Evolutionary conservation across 2,797 vertebrate species (phyloP), one percentile per base, ranked within the genome.

Genomic region (Epinephelus coioides): DNA sequence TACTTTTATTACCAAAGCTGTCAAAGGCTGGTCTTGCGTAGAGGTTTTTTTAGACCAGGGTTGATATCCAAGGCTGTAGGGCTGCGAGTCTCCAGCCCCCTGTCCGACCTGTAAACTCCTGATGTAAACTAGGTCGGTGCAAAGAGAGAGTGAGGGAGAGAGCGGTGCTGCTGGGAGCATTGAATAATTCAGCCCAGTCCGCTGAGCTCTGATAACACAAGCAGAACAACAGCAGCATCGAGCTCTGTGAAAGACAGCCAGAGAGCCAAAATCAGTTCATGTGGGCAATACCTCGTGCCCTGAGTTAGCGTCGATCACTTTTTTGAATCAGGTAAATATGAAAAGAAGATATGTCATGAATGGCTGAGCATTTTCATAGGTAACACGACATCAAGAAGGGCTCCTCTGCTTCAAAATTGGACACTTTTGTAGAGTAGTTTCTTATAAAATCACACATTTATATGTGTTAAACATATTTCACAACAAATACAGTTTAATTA

Each of bases 171-270:
- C 90, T 89, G 89, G 78, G 81, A 88, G 86, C 83, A 19, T 71
- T 95, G 89, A 94, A 95, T 95, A 89, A 95, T 95, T 94, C 89
- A 94, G 85, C 87, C 84, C 59, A 66, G 81, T 83, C 91, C 88
- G 55, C 77, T 86, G 90, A 93, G 88, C 79, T 80, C 88, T 69
- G 86, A 89, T 93, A 87, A 91, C 89, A 87, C 84, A 88, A 85
- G 85, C 73, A 89, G 82, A 92, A 90, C 88, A 92, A 90, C 91
- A 90, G 82, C 83, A 81, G 70, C 76, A 38, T 38, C 56, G 67
- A 86, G 87, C 79, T 78, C 69, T 43, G 67, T 76, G 83, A 61
- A 72, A 86, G 75, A 84, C 76, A 77, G 84, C 59, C 21, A 2
- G 55, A 76, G 69, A 84, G 72, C 27, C 49, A 55, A 71, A 43